A percentile compares a stretch with the other conserved stretches of the same genome.
phyloP scores from a whole-genome alignment of 2,888 invertebrate species.

The Steinernema carpocapsae region DNA sequence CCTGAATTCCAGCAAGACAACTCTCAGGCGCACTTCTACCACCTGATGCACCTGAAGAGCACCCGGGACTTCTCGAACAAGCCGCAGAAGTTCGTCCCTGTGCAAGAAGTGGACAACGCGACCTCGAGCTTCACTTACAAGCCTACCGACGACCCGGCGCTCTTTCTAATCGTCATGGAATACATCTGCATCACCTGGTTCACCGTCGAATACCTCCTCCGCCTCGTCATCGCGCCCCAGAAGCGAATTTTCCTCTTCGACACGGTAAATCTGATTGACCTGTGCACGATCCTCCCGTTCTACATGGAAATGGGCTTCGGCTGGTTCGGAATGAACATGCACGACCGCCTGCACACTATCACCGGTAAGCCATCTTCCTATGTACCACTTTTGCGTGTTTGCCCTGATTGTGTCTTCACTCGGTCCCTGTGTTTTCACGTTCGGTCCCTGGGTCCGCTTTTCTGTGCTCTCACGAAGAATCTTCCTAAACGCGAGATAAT shows the following conservation, averaged over 20 bases:
- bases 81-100: constrained; percentile 31
- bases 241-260: constrained; percentile 56
- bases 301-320: constrained; percentile 63
- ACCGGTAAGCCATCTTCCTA: constrained; percentile 59
- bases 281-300: constrained; percentile 67
- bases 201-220: constrained; percentile 63
- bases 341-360: constrained; percentile 60
- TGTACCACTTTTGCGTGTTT: neutral
- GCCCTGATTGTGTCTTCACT: neutral
- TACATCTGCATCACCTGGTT: constrained; percentile 68
- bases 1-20: constrained; percentile 66
- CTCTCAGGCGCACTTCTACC: constrained; percentile 61
- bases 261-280: constrained; percentile 66
- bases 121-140: constrained; percentile 45
- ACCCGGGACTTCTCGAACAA: constrained; percentile 46
- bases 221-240: constrained; percentile 61
- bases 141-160: constrained; percentile 62
- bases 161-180: constrained; percentile 56
- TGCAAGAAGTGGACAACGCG: constrained; percentile 21
- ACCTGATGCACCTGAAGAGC: constrained; percentile 54
- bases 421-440: neutral
- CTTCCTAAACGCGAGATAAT: neutral
- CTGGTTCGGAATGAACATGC: constrained; percentile 59
- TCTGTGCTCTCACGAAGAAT: neutral
- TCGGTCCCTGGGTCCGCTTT: no score